phyloP scores from a whole-genome alignment of 2,888 invertebrate genomes.

The Acrocyrtus sp. region DNA sequence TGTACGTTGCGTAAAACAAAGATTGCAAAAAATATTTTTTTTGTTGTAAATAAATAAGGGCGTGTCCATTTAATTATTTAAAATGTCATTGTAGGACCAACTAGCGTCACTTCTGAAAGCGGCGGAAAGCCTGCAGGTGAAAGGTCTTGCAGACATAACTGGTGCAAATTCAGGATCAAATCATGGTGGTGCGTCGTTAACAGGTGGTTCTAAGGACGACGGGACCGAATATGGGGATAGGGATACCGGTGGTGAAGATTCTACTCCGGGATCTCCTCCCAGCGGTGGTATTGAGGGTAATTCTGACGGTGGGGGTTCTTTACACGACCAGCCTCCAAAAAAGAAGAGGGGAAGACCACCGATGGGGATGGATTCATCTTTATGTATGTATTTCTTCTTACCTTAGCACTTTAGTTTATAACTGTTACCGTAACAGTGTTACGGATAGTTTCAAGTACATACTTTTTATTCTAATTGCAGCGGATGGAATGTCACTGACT shows the following conservation, averaged over 20 bases:
- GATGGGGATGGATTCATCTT: slow-evolving; percentile 69
- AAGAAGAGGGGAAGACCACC: slow-evolving; percentile 76
- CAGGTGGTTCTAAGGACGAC: slow-evolving; percentile 63
- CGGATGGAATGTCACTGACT: slow-evolving; percentile 60
- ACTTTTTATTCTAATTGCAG: too few species aligned
- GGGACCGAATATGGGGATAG: slow-evolving; percentile 59
- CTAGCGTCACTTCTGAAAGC: slow-evolving; percentile 88
- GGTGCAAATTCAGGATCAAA: slow-evolving; percentile 75
- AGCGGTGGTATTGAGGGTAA: slow-evolving; percentile 60
- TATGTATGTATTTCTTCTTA: too few species aligned
- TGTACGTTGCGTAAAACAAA: slow-evolving; percentile 77
- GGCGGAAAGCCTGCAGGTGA: slow-evolving; percentile 90
- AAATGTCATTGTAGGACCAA: slow-evolving; percentile 81
- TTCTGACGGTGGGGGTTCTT: slow-evolving; percentile 63
- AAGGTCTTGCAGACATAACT: slow-evolving; percentile 89
- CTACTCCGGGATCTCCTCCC: slow-evolving; percentile 62
- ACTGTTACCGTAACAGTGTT: too few species aligned
- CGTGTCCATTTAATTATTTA: too few species aligned
- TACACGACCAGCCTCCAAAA: slow-evolving; percentile 68
- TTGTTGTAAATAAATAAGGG: too few species aligned
- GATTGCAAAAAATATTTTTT: too few species aligned
- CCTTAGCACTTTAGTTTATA: too few species aligned
- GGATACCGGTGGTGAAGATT: slow-evolving; percentile 59
- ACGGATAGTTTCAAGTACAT: too few species aligned
- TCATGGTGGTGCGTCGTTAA: slow-evolving; percentile 64